Conservation (phyloP, 2,113 vertebrate species). For the Myodes glareolus region DNA sequence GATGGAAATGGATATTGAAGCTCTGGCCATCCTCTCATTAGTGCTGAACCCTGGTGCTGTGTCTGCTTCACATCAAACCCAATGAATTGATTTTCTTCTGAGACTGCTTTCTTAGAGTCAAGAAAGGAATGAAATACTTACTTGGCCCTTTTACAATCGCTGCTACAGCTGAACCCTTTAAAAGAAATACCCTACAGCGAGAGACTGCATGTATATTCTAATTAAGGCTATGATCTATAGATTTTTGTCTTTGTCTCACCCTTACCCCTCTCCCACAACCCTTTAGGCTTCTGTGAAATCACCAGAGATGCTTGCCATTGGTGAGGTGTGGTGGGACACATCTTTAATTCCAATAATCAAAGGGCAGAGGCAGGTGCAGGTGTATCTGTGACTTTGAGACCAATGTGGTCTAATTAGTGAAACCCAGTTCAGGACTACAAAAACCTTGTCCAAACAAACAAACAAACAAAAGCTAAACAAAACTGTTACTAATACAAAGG, state of each 20-base stretch:
- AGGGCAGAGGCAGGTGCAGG: background rate
- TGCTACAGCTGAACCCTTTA: constrained; percentile 52
- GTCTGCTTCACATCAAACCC: constrained; percentile 82
- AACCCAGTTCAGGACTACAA: background rate
- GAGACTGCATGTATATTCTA: background rate
- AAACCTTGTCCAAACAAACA: too few species aligned
- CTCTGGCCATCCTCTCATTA: constrained; percentile 74
- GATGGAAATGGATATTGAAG: constrained; percentile 77
- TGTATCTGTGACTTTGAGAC: background rate
- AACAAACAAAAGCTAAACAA: background rate
- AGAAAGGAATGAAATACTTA: constrained; percentile 67
- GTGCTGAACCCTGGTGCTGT: constrained; percentile 69
- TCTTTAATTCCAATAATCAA: background rate
- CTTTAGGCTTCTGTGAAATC: background rate
- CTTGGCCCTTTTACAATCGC: constrained; percentile 67
- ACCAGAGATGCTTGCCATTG: background rate
- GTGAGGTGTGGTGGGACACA: background rate
- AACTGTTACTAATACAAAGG: background rate
- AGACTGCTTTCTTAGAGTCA: constrained; percentile 77
- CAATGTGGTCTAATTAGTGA: background rate
- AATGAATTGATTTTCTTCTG: constrained; percentile 78
- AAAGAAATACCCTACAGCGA: background rate
- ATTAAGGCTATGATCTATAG: constrained; percentile 1
- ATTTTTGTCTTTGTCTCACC: background rate
- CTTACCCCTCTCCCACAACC: too few species aligned